Base-by-base conservation (phyloP, 2,113 vertebrate genomes). In the Fukomys damarensis region DNA sequence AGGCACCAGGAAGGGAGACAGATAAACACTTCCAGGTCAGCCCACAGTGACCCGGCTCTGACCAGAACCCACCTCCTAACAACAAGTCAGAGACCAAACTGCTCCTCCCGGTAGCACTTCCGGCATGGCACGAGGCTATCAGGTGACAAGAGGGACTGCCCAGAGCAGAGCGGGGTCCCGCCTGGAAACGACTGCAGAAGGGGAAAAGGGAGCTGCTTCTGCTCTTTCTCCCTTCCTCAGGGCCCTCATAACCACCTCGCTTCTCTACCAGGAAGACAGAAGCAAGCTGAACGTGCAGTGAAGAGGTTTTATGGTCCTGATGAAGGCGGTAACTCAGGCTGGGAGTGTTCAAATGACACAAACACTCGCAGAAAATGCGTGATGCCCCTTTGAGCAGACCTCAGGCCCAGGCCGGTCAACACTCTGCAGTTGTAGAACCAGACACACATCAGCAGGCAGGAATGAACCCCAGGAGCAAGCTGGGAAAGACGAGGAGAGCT, bases 341-440 rank as follows among this genome's bases (percentile, higher is more conserved):
- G 41, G 82, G 80, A 89, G 26, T 26, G 49, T 46, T 70, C 85
- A 65, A 68, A 68, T 61, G 43, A 46, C 32, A 82, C 32, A 92
- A 61, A 95, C 76, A 83, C 24, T 46, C 19, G 46, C 49, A 91
- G 26, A 87, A 89, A 49, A 56, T 49, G 92, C 1, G 19, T 65
- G 84, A 85, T 35, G 17, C 26, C 46, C 72, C 9, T 7, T 13
- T 26, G 80, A 76, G 91, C 66, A 86, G 5, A 17, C 43, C 38
- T 61, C 24, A 77, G 49, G 6, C 26, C 43, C 30, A 22, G 63
- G 46, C 12, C 58, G 70, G 72, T n/a, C 95, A 79, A 85, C 3
- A 17, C 20, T 54, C 59, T 77, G n/a, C 41, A 85, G 84, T 68
- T 72, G 84, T 12, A 96, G 52, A 93, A 58, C 68, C n/a, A 89